These are phyloP conservation scores for Oxycera nigricornis DNA, from an alignment of 2,888 invertebrate species.

Conservation along the genomic window DNA sequence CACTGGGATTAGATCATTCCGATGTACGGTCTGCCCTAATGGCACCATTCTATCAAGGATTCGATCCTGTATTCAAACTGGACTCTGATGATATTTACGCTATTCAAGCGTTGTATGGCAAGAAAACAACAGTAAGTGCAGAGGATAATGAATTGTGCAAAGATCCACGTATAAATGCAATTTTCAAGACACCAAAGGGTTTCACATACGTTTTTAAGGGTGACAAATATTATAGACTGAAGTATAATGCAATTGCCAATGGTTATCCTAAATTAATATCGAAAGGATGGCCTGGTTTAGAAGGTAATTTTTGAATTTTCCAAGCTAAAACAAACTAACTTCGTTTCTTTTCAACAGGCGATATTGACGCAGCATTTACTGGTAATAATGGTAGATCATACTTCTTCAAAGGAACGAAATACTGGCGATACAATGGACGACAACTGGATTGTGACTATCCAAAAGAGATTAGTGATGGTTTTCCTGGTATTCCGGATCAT, in stretches of 20 bases:
- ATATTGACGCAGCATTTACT: constrained; percentile 93
- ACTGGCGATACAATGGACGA: constrained; percentile 90
- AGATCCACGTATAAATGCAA: constrained; percentile 83
- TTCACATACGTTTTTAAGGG: constrained; percentile 91
- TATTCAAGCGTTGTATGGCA: constrained; percentile 80
- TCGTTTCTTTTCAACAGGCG: constrained; percentile 55
- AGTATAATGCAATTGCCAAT: constrained; percentile 81
- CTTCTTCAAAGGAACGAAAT: constrained; percentile 94
- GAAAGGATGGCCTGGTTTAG: constrained; percentile 82
- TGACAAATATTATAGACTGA: constrained; percentile 85
- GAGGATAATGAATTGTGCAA: constrained; percentile 78
- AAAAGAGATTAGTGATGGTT: constrained; percentile 90
- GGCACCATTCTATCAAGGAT: constrained; percentile 97
- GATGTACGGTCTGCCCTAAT: constrained; percentile 89
- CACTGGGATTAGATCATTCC: constrained; percentile 93
- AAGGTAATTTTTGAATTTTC: constrained; percentile 62
- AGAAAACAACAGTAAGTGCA: constrained; percentile 61
- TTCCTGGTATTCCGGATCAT: constrained; percentile 92
- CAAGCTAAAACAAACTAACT: not conserved
- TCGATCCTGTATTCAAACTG: constrained; percentile 82
- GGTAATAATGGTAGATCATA: constrained; percentile 96
- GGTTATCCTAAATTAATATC: constrained; percentile 88
- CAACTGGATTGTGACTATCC: constrained; percentile 89
- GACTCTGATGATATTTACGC: constrained; percentile 81
- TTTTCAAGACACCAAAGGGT: constrained; percentile 89